Base-by-base conservation (phyloP, 2,113 vertebrate species). In the Delphinus delphis region DNA sequence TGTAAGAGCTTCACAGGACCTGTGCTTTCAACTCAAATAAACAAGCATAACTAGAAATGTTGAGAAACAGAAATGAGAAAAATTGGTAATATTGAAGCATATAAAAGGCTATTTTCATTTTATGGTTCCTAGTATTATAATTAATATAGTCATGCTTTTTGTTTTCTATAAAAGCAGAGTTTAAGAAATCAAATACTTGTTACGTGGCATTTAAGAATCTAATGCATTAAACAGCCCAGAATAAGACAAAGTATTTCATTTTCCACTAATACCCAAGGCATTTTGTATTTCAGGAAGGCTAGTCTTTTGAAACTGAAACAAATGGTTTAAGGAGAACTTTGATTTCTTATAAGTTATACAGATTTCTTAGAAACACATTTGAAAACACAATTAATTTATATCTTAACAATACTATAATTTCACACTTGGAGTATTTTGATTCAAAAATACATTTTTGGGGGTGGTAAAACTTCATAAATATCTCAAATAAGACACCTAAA, bases 271-370 rank as follows among this genome's bases (percentile, higher is more conserved):
- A 76, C 70, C 60, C 74, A 62, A 97, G 91, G 65, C 87, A 79
- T 93, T 98, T 97, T 87, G 80, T 95, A 97, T 97, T 97, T 97
- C 89, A 92, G 62, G 80, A 97, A 93, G 89, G 94, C 94, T 93
- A 91, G 47, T 44, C 62, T 93, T 97, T 87, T 88, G 80, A 95
- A 97, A 55, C 82, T n/a, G 62, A 94, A 96, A 62, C 90, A 94
- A 97, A 50, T 44, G 53, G 28, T 86, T 88, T 90, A 95, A 71
- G 60, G 53, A 94, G 93, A 93, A 94, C 71, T 87, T 95, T 77
- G 55, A 55, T 81, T 74, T 60, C 38, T 92, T 77, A n/a, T 90
- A 94, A 93, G 68, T 96, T 94, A 92, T 53, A 50, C 12, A 70
- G 20, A 82, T 55, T 92, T 96, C 21, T n/a, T 62, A 71, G 67